Conservation (phyloP, 2,888 invertebrate species). For the Phania funesta region DNA sequence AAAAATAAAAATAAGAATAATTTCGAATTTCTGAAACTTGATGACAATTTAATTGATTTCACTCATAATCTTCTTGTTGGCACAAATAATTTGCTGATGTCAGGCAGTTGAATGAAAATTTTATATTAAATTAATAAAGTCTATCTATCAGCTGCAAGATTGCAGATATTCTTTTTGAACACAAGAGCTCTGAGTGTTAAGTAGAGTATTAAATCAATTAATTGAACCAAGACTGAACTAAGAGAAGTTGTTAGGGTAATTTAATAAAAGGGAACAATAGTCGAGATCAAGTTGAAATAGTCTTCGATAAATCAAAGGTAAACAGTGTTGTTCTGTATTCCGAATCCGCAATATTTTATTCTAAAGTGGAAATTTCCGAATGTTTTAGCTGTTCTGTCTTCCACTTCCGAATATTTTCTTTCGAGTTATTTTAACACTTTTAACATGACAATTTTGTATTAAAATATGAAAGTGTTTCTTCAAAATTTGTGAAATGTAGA, state of each 20-base stretch:
- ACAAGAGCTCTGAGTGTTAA: neutral
- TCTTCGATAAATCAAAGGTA: too few relatives aligned
- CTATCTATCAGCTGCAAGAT: slow-evolving; percentile 39
- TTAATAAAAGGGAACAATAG: neutral
- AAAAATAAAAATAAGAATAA: neutral
- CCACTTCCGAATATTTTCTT: too few relatives aligned
- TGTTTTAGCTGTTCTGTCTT: too few relatives aligned
- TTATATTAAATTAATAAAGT: neutral
- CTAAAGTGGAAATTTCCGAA: too few relatives aligned
- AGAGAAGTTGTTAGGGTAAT: neutral
- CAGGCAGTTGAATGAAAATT: slow-evolving; percentile 10
- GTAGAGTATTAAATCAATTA: neutral
- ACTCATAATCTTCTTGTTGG: slow-evolving; percentile 26
- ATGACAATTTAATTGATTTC: slow-evolving; percentile 67
- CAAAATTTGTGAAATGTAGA: too few relatives aligned
- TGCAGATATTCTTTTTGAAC: neutral
- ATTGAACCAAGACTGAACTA: neutral
- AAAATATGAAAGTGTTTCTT: too few relatives aligned
- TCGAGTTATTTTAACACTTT: too few relatives aligned
- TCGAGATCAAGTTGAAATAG: too few relatives aligned
- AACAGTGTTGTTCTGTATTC: too few relatives aligned
- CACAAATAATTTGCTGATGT: slow-evolving; percentile 41
- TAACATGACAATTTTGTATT: too few relatives aligned
- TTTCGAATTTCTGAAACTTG: slow-evolving; percentile 27
- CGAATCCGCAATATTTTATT: too few relatives aligned